Evolutionary conservation across 2,797 vertebrate species (phyloP).

Genomic region (Australoheros facetus): DNA sequence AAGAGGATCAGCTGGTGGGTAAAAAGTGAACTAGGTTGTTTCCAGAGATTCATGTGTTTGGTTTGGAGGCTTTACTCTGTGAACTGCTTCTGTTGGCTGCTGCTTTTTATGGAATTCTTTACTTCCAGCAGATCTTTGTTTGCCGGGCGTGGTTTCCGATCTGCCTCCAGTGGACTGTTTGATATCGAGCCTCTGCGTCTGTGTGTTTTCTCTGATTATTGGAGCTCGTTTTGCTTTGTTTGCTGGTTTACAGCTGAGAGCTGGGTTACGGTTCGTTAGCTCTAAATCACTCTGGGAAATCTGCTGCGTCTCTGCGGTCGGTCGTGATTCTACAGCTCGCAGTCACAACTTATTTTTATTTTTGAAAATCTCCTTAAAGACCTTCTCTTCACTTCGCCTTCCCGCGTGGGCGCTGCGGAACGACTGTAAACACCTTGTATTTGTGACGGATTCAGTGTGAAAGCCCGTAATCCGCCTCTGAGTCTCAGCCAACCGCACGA

Average conservation of each 20-base stretch:
- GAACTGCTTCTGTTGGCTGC: background rate
- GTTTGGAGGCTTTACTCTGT: background rate
- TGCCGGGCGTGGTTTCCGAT: background rate
- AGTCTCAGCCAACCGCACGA: conserved; percentile 8
- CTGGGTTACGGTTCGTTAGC: no score
- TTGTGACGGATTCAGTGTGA: background rate
- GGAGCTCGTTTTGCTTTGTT: background rate
- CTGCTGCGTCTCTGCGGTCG: no score
- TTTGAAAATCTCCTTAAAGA: no score
- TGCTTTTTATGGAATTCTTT: background rate
- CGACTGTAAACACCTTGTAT: background rate
- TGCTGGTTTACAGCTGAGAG: background rate
- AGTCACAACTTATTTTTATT: no score
- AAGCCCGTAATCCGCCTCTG: background rate
- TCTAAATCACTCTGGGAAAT: no score
- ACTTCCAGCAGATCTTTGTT: background rate
- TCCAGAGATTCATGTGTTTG: background rate
- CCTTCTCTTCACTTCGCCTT: background rate
- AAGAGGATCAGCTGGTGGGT: background rate
- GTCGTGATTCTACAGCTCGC: no score
- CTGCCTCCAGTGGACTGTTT: background rate
- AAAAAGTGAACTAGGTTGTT: background rate
- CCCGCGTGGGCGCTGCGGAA: background rate
- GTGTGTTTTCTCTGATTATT: background rate
- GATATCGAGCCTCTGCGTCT: no score